Evolutionary conservation across 2,888 invertebrate species (phyloP).

Genomic region (Xylota segnis): DNA sequence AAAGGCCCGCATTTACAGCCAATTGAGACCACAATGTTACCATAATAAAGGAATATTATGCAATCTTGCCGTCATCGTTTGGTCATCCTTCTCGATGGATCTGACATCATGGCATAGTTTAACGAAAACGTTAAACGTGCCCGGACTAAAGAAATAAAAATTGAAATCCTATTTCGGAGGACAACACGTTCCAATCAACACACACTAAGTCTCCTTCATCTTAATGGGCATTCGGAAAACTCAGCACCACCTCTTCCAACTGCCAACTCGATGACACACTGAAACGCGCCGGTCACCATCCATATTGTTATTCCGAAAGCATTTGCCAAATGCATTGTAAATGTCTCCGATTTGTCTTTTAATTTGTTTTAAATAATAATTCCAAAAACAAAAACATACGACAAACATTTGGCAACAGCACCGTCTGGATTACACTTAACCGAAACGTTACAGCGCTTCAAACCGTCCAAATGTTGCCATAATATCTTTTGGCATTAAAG

Average conservation of each 20-base stretch:
- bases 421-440: conserved; percentile 22
- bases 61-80: conserved; percentile 57
- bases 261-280: conserved; percentile 59
- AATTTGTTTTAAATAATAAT: conserved; percentile 57
- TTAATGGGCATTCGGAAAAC: conserved; percentile 37
- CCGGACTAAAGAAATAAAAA: conserved; percentile 40
- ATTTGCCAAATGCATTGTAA: conserved; percentile 59
- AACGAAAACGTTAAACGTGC: conserved; percentile 57
- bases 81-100: conserved; percentile 42
- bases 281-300: conserved; percentile 2
- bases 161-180: conserved; percentile 59
- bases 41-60: conserved; percentile 22
- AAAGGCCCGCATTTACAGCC: background rate
- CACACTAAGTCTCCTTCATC: conserved; percentile 40
- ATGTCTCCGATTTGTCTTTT: conserved; percentile 59
- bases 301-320: conserved; percentile 64
- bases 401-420: conserved; percentile 53
- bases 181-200: conserved; percentile 59
- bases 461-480: conserved; percentile 52
- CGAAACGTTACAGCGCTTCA: conserved; percentile 7
- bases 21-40: conserved; percentile 1
- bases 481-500: conserved; percentile 60
- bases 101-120: conserved; percentile 62
- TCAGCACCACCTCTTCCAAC: background rate
- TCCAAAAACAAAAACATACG: conserved; percentile 7